Percentiles rank a stretch among this genome's conserved stretches.
phyloP scores from a whole-genome alignment of 2,888 invertebrate species.

The Epinotia ramella region DNA sequence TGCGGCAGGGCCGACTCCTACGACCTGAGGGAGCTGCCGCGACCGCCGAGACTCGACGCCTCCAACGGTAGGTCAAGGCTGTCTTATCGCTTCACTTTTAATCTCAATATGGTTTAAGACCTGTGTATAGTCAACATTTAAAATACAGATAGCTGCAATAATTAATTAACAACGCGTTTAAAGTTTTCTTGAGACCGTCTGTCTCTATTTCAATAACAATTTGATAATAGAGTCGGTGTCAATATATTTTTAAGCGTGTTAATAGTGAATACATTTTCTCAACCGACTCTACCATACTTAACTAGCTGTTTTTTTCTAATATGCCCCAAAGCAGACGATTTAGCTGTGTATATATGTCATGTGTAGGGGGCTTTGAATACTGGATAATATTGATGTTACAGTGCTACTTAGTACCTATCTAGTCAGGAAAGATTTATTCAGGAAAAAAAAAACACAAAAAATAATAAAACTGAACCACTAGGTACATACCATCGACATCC shows the following conservation, averaged over 20 bases:
- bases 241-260: too few relatives aligned
- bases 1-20: slow-evolving; percentile 67
- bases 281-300: background rate
- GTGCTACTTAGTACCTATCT: background rate
- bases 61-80: slow-evolving; percentile 70
- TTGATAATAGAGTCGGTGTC: too few relatives aligned
- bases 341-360: background rate
- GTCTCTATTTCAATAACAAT: background rate
- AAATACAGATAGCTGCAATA: background rate
- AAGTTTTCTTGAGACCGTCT: background rate
- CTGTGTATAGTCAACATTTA: background rate
- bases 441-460: too few relatives aligned
- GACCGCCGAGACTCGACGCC: slow-evolving; percentile 67
- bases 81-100: slow-evolving; percentile 25
- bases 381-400: background rate
- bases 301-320: background rate
- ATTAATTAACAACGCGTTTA: background rate
- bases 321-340: background rate
- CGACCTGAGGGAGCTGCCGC: slow-evolving; percentile 73
- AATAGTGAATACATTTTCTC: background rate
- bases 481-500: too few relatives aligned
- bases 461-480: too few relatives aligned
- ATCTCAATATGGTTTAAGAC: slow-evolving; percentile 17
- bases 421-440: too few relatives aligned
- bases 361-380: background rate